Evolutionary conservation across 2,797 vertebrate genomes (phyloP).

Genomic region (Sebastiscus tertius): DNA sequence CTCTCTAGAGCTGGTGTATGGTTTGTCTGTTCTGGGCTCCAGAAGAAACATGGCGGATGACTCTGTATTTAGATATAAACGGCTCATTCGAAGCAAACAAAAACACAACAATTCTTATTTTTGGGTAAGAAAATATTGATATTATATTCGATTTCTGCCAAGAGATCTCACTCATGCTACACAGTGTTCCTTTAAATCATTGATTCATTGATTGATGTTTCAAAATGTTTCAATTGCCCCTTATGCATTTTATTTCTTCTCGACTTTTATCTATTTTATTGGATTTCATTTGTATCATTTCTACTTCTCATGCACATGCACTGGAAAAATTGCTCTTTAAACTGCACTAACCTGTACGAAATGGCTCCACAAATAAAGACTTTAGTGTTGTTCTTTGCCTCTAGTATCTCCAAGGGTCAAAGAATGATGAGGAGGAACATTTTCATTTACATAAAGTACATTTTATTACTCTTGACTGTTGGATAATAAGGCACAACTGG

Average conservation of each 20-base stretch:
- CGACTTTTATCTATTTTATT: neutral
- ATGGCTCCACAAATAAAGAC: neutral
- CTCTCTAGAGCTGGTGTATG: no score
- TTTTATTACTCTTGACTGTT: neutral
- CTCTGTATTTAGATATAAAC: no score
- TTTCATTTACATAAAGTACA: neutral
- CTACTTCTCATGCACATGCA: neutral
- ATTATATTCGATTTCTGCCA: no score
- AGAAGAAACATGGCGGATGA: no score
- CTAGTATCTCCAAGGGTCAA: neutral
- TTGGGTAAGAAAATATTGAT: no score
- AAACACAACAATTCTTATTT: no score
- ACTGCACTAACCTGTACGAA: neutral
- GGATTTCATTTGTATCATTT: no score
- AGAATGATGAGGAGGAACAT: neutral
- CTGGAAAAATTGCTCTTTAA: neutral
- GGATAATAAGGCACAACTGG: neutral
- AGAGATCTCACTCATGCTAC: no score
- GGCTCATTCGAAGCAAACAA: no score
- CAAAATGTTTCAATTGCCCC: neutral
- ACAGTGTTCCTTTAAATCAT: no score
- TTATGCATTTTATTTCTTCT: no score
- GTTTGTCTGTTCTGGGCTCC: no score
- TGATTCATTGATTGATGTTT: neutral
- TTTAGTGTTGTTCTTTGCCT: neutral